Percentiles rank a stretch among this genome's conserved stretches.
Conservation (phyloP, 2,797 vertebrate genomes). For the Selene dorsalis region DNA sequence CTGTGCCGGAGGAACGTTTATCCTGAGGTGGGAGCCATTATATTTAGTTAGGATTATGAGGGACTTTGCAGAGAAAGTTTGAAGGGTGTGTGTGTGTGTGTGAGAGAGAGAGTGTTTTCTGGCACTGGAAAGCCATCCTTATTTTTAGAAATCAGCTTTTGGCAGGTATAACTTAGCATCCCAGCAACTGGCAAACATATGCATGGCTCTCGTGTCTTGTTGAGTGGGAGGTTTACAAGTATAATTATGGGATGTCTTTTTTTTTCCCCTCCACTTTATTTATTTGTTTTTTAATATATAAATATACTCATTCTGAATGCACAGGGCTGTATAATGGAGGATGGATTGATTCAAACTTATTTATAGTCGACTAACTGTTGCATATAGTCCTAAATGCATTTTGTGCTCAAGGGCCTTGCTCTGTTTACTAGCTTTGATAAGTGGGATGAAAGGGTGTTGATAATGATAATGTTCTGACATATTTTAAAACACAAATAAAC, state of each 20-base stretch:
- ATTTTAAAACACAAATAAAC: slow-evolving; percentile 55
- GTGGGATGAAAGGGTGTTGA: slow-evolving; percentile 44
- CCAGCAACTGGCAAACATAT: slow-evolving; percentile 56
- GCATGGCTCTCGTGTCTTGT: slow-evolving; percentile 20
- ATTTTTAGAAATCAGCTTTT: slow-evolving; percentile 56
- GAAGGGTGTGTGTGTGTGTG: slow-evolving; percentile 26
- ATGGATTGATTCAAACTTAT: slow-evolving; percentile 25
- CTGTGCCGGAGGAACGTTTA: slow-evolving; percentile 49
- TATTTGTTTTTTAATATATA: background rate
- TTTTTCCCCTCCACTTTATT: background rate
- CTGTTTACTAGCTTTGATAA: slow-evolving; percentile 38
- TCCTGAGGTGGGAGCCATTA: slow-evolving; percentile 44
- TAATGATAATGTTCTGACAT: slow-evolving; percentile 41
- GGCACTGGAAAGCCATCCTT: slow-evolving; percentile 14
- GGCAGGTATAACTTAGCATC: slow-evolving; percentile 49
- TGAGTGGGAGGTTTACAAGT: slow-evolving; percentile 51
- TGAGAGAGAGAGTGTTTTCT: slow-evolving; percentile 18
- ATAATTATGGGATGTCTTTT: slow-evolving; percentile 16
- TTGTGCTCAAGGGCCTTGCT: slow-evolving; percentile 8
- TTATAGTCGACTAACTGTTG: slow-evolving; percentile 36
- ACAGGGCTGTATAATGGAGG: slow-evolving; percentile 17
- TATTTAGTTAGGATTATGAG: slow-evolving; percentile 41
- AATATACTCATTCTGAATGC: slow-evolving; percentile 9
- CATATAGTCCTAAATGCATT: slow-evolving; percentile 36
- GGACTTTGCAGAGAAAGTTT: slow-evolving; percentile 50